phyloP scores from a whole-genome alignment of 1,140 invertebrate species.

The Anthonomus grandis region DNA sequence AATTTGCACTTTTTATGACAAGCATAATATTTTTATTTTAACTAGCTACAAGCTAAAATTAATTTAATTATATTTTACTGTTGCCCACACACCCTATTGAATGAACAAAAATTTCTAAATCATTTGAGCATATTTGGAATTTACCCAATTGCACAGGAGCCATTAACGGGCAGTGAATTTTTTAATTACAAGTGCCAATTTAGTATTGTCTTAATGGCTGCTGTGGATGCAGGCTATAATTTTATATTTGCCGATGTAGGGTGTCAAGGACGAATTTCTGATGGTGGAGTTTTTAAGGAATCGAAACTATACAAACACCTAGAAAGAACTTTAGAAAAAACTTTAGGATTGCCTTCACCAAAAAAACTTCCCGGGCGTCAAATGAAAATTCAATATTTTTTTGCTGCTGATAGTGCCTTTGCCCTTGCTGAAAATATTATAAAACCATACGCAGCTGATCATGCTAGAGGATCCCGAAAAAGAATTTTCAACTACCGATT shows the following conservation, averaged over 20 bases:
- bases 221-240: conserved; percentile 51
- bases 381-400: conserved; percentile 27
- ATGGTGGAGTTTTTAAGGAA: conserved; percentile 41
- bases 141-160: too few relatives aligned
- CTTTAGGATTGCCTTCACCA: conserved; percentile 17
- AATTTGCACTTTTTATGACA: too few relatives aligned
- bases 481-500: conserved; percentile 44
- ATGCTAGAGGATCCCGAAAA: conserved; percentile 32
- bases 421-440: conserved; percentile 42
- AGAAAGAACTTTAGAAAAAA: conserved; percentile 13
- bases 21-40: too few relatives aligned
- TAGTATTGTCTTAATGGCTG: conserved; percentile 52
- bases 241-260: conserved; percentile 49
- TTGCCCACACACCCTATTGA: too few relatives aligned
- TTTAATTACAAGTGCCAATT: conserved; percentile 54
- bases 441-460: conserved; percentile 44
- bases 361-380: conserved; percentile 19
- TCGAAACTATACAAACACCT: conserved; percentile 29
- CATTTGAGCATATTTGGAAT: too few relatives aligned
- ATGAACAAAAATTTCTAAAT: too few relatives aligned
- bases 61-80: too few relatives aligned
- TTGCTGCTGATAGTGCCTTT: conserved; percentile 41
- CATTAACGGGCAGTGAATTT: conserved; percentile 50
- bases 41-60: too few relatives aligned
- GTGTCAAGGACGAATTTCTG: conserved; percentile 37